A percentile compares a stretch with the other conserved stretches of the same genome.
These are phyloP conservation scores for Lasaia peninsularis DNA, from an alignment of 1,140 invertebrate genomes.

Conservation along the genomic window DNA sequence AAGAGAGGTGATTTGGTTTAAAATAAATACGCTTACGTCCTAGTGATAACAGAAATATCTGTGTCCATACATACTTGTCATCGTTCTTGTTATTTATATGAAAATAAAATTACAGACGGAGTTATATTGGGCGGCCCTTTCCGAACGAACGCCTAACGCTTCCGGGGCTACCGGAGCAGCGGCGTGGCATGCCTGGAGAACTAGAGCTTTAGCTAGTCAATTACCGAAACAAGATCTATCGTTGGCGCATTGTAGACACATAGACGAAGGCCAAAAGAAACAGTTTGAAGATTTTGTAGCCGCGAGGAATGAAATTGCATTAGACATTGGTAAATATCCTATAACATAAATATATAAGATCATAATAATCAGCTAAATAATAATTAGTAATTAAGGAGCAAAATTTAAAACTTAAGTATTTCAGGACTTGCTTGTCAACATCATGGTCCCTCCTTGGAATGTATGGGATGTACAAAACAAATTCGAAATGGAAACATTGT, in stretches of 20 bases:
- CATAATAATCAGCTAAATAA: too few relatives aligned
- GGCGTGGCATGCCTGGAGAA: conserved; percentile 69
- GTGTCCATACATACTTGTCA: neutral
- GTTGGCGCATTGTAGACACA: conserved; percentile 91
- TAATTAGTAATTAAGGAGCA: neutral
- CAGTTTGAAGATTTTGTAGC: conserved; percentile 94
- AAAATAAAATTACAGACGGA: conserved; percentile 67
- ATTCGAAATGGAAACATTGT: conserved; percentile 75
- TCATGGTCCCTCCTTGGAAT: conserved; percentile 55
- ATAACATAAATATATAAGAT: too few relatives aligned
- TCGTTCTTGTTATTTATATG: neutral
- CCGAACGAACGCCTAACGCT: conserved; percentile 49
- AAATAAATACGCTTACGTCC: neutral
- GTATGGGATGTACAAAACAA: conserved; percentile 74
- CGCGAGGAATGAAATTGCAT: conserved; percentile 93
- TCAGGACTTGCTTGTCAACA: conserved; percentile 61
- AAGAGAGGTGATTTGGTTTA: too few relatives aligned
- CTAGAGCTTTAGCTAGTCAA: conserved; percentile 85
- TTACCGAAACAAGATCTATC: conserved; percentile 97
- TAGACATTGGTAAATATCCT: conserved; percentile 89
- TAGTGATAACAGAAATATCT: neutral
- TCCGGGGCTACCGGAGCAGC: conserved; percentile 86
- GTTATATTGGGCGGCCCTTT: conserved; percentile 69
- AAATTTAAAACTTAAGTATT: conserved; percentile 26
- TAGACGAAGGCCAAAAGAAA: conserved; percentile 85